A percentile compares a stretch with the other conserved stretches of the same genome.
Conservation (phyloP, 1,140 invertebrate genomes). For the Branchinecta lindahli region DNA sequence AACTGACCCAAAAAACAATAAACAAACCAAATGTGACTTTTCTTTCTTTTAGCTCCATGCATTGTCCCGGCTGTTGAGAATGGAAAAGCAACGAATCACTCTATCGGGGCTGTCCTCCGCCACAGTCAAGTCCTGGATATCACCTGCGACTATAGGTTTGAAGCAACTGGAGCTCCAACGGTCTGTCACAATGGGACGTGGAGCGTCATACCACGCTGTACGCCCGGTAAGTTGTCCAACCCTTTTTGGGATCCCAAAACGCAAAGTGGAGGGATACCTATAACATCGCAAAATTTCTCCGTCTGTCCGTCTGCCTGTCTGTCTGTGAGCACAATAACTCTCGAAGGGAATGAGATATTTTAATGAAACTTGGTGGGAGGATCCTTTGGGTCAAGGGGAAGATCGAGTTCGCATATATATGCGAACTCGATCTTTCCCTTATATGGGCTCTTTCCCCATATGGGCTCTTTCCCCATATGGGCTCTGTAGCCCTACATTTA, state of each 20-base stretch:
- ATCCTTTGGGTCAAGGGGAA: too few species aligned
- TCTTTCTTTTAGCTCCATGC: constrained; percentile 52
- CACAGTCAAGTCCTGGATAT: constrained; percentile 73
- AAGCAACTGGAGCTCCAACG: constrained; percentile 54
- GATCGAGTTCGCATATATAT: not conserved
- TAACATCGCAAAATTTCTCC: too few species aligned
- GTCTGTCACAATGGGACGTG: constrained; percentile 90
- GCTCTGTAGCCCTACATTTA: too few species aligned
- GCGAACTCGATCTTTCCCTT: not conserved
- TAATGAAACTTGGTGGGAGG: too few species aligned
- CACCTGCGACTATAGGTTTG: constrained; percentile 70
- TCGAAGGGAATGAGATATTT: too few species aligned
- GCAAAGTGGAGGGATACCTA: not conserved
- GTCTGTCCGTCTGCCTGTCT: too few species aligned
- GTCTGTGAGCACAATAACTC: too few species aligned
- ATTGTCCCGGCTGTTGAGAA: constrained; percentile 72
- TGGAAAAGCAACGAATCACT: constrained; percentile 43
- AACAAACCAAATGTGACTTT: too few species aligned
- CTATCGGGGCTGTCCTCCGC: constrained; percentile 43
- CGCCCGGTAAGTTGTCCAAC: constrained; percentile 45
- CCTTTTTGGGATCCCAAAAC: not conserved
- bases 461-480: too few species aligned
- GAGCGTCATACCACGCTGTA: constrained; percentile 78
- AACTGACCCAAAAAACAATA: too few species aligned
- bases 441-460: too few species aligned